Evolutionary conservation across 2,888 invertebrate genomes (phyloP), one percentile per base, ranked within the genome.

Genomic region (Macrosiphum euphorbiae): DNA sequence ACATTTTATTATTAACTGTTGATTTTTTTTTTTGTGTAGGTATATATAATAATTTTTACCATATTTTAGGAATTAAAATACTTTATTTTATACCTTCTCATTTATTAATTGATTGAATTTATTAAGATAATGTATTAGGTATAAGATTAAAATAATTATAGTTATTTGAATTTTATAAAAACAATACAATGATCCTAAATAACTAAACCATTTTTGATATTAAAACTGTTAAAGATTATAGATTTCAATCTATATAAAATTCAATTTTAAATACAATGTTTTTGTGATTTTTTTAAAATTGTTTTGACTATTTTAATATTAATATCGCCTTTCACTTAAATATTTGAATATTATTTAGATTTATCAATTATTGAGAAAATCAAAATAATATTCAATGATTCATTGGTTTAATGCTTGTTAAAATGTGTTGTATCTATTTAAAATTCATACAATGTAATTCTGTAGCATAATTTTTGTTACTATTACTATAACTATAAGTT

Each of bases 31-130:
- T 13, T 4, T 41, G 13, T 61, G n/a, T n/a, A n/a, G n/a, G n/a
- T 78, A 50, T 78, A 67, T 90, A 78, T 47, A 24, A 55, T 67
- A 67, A n/a, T 35, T n/a, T 24, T 90, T 78, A 78, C 20, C 35
- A 78, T 90, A 90, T 90, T 90, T 90, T 50, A n/a, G 67, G 7
- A 26, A 35, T 52, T 35, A 90, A 67, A 67, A 67, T 90, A 47
- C 35, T 55, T 41, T 28, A 61, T 61, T 89, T 78, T 90, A 35
- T 50, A 35, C 1, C 24, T 90, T 16, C 11, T 87, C 13, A 20
- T 78, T 78, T 35, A 50, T 89, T 89, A 35, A 35, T 35, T 78
- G 5, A 47, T 86, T 44, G 47, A n/a, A 86, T 86, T 28, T 44
- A 26, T 4, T 86, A 41, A 44, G 44, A 47, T 44, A 86, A 47